Conservation (phyloP, 2,888 invertebrate genomes). For the Spodoptera picta region DNA sequence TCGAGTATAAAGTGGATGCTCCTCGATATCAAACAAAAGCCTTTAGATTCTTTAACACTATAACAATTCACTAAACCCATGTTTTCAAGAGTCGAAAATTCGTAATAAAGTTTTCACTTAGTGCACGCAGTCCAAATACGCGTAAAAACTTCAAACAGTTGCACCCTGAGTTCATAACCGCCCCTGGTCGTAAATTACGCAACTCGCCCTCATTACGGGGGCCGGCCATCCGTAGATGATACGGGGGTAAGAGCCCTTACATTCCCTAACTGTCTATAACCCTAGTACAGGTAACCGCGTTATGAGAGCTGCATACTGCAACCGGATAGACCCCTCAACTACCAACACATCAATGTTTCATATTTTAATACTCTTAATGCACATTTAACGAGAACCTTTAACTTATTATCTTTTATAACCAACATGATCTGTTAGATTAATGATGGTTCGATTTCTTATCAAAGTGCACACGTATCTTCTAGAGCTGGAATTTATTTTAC, state of each 20-base stretch:
- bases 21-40: too few species aligned
- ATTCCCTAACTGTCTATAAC: slow-evolving; percentile 64
- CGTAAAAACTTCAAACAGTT: slow-evolving; percentile 86
- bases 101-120: slow-evolving; percentile 31
- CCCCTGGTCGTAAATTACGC: slow-evolving; percentile 80
- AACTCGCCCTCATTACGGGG: slow-evolving; percentile 84
- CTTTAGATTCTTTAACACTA: too few species aligned
- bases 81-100: neutral
- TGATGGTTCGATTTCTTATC: slow-evolving; percentile 4
- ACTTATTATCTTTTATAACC: slow-evolving; percentile 26
- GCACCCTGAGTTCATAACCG: slow-evolving; percentile 74
- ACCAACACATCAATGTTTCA: slow-evolving; percentile 61
- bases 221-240: slow-evolving; percentile 81
- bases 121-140: slow-evolving; percentile 72
- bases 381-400: slow-evolving; percentile 15
- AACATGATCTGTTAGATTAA: slow-evolving; percentile 26
- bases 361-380: slow-evolving; percentile 61
- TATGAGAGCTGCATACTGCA: slow-evolving; percentile 67
- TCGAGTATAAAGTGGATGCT: too few species aligned
- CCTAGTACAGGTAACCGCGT: slow-evolving; percentile 58
- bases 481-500: slow-evolving; percentile 22
- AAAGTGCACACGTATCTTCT: slow-evolving; percentile 4
- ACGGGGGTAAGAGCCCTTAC: slow-evolving; percentile 71
- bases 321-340: slow-evolving; percentile 40
- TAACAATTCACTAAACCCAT: too few species aligned